Base-by-base conservation (phyloP, 30 jellyfish, hydroid and myxozoan genomes). In the Clytia hemisphaerica region DNA sequence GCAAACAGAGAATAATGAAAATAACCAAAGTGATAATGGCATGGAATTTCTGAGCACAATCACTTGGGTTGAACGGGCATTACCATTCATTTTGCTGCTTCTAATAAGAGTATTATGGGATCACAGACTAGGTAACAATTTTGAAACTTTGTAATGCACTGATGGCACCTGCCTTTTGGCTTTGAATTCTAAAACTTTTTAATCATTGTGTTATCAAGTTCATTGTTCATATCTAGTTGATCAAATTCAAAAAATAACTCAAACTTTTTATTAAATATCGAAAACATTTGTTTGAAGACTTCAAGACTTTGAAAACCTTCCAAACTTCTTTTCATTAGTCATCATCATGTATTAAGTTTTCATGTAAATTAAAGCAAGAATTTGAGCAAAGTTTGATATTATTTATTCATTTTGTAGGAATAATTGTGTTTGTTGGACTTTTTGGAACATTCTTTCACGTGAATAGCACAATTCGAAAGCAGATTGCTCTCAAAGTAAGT, bases 91-190 rank as follows among this genome's bases (percentile, higher is more conserved):
- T 25, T 60, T 86, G 16, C 60, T 86, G 37, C 75, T 86, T 21
- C 68, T 75, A 54, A 77, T 93, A 38, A 72, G 96, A 3, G 78
- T 86, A 21, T 78, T 86, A 93, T 86, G 96, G 96, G 96, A 86
- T 67, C 96, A 86, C 47, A 78, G 96, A 86, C 67, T 86, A 53
- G 96, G 96, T 86, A 60, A 2, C 15, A 9, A 30, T 29, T 58
- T 58, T 53, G 9, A 53, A 21, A 9, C 9, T 10, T 53, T 53
- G n/a, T n/a, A n/a, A n/a, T n/a, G n/a, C n/a, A n/a, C n/a, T n/a
- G n/a, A n/a, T n/a, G n/a, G n/a, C n/a, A n/a, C n/a, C n/a, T n/a
- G n/a, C n/a, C n/a, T n/a, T n/a, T n/a, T n/a, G n/a, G n/a, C n/a
- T n/a, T n/a, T n/a, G n/a, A n/a, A n/a, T n/a, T n/a, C n/a, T n/a